Conservation (phyloP, 2,797 vertebrate genomes). For the Rhinichthys osculus region DNA sequence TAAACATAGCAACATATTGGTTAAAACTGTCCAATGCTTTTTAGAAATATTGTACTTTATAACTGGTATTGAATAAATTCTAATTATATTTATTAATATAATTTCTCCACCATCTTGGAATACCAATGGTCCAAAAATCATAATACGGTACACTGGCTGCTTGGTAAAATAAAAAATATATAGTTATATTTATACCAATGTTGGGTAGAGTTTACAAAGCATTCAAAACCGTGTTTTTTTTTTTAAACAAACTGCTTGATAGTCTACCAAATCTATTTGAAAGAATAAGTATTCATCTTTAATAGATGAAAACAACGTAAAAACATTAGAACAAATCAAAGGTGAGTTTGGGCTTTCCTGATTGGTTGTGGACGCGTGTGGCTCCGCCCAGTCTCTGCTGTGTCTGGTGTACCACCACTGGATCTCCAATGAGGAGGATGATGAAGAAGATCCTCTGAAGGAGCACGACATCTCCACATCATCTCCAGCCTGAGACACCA, state of each 20-base stretch:
- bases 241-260: background rate
- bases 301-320: background rate
- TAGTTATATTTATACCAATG: no score
- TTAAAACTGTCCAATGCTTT: no score
- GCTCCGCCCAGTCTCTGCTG: constrained; percentile 83
- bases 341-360: constrained; percentile 76
- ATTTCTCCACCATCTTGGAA: background rate
- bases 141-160: no score
- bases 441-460: constrained; percentile 89
- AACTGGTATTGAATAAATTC: background rate
- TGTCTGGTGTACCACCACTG: constrained; percentile 97
- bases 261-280: background rate
- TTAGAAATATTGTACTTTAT: background rate
- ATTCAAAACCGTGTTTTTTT: no score
- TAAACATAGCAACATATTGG: no score
- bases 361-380: constrained; percentile 80
- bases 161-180: no score
- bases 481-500: constrained; percentile 85
- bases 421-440: constrained; percentile 94
- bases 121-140: background rate
- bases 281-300: background rate
- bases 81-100: background rate
- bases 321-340: background rate
- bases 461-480: constrained; percentile 98
- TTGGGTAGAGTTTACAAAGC: no score